Conservation (phyloP, 2,113 vertebrate genomes). For the Myotis lucifugus region DNA sequence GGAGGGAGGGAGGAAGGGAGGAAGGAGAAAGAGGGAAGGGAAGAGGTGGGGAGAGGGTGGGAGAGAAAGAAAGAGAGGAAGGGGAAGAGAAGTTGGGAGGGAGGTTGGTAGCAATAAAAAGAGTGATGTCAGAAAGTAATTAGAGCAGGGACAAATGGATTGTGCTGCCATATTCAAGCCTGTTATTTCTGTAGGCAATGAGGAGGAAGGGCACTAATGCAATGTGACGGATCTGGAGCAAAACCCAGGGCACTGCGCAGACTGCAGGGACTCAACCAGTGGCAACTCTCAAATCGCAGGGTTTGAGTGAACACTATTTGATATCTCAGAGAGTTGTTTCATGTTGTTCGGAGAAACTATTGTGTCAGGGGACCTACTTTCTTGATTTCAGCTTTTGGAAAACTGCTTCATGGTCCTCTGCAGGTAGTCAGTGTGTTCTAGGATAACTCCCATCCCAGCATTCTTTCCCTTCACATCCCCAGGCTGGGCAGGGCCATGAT, state of each 20-base stretch:
- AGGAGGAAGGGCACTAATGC: slow-evolving; percentile 94
- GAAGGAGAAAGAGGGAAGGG: slow-evolving; percentile 64
- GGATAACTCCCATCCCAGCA: not conserved
- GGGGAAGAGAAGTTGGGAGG: slow-evolving; percentile 68
- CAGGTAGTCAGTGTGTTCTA: not conserved
- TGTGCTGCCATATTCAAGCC: slow-evolving; percentile 92
- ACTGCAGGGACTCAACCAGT: slow-evolving; percentile 84
- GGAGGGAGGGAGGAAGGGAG: slow-evolving; percentile 62
- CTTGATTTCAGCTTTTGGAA: slow-evolving; percentile 42
- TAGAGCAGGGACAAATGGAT: slow-evolving; percentile 97
- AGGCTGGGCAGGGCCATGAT: not conserved
- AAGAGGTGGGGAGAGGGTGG: not conserved
- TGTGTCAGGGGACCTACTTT: slow-evolving; percentile 75
- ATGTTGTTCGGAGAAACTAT: slow-evolving; percentile 77
- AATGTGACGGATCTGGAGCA: slow-evolving; percentile 98
- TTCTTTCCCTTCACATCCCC: not conserved
- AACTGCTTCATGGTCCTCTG: not conserved
- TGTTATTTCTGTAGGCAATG: slow-evolving; percentile 95
- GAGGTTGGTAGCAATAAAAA: slow-evolving; percentile 83
- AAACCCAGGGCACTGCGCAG: slow-evolving; percentile 90
- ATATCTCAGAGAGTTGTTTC: slow-evolving; percentile 81
- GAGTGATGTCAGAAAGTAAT: slow-evolving; percentile 90
- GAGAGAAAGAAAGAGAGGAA: slow-evolving; percentile 67
- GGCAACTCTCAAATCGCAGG: slow-evolving; percentile 70
- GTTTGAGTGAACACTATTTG: slow-evolving; percentile 83